Evolutionary conservation across 2,797 vertebrate species (phyloP).

Genomic region (Enteromius thamalakanensis): DNA sequence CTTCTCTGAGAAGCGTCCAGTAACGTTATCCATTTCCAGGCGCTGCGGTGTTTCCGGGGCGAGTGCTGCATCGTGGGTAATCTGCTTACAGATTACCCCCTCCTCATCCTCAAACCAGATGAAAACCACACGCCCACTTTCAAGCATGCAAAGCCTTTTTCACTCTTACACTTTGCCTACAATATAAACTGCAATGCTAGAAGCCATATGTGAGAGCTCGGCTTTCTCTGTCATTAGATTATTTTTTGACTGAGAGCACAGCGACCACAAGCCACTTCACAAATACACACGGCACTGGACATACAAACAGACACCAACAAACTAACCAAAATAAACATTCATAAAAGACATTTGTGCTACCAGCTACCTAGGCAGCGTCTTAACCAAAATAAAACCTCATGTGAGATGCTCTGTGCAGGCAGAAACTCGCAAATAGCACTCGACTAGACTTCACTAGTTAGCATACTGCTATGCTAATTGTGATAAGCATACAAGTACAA

Average conservation of each 20-base stretch:
- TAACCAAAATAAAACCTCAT: not conserved
- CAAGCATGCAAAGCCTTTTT: conserved; percentile 3
- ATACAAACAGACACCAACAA: conserved; percentile 16
- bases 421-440: not conserved
- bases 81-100: conserved; percentile 27
- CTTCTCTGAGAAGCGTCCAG: not conserved
- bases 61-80: conserved; percentile 35
- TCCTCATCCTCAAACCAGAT: conserved; percentile 36
- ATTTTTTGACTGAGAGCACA: conserved; percentile 54
- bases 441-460: not conserved
- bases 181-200: conserved; percentile 58
- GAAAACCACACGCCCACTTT: conserved; percentile 49
- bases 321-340: conserved; percentile 4
- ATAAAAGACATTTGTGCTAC: not conserved
- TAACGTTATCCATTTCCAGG: not conserved
- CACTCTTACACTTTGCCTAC: conserved; percentile 35
- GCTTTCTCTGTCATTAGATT: conserved; percentile 59
- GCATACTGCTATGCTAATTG: not conserved
- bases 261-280: conserved; percentile 56
- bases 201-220: conserved; percentile 53
- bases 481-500: not conserved
- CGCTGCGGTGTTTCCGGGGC: not conserved
- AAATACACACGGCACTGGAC: conserved; percentile 23
- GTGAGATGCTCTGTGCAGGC: not conserved
- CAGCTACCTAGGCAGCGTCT: not conserved